A percentile compares a stretch with the other conserved stretches of the same genome.
Conservation (phyloP, 2,888 invertebrate species). For the Volucella bombylans region DNA sequence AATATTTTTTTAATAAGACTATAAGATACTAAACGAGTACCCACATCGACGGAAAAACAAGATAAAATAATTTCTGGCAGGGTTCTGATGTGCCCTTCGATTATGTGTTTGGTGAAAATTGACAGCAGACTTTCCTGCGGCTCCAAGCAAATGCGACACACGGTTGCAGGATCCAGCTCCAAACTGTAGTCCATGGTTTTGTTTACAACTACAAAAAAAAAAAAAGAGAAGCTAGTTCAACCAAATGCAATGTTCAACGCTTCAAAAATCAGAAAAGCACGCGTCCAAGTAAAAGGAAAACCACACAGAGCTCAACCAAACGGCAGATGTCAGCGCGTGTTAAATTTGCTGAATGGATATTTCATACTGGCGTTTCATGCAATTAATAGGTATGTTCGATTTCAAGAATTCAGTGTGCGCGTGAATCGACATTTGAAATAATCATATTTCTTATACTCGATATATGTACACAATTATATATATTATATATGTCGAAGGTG, state of each 20-base stretch:
- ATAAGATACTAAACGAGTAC: constrained; percentile 5
- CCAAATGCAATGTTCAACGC: constrained; percentile 65
- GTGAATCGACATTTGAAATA: no score
- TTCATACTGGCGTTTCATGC: constrained; percentile 57
- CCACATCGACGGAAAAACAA: constrained; percentile 58
- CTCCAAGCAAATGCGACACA: constrained; percentile 63
- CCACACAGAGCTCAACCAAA: constrained; percentile 47
- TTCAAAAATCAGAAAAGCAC: constrained; percentile 42
- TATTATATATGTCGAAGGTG: no score
- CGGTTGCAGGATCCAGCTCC: constrained; percentile 66
- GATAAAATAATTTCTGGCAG: constrained; percentile 65
- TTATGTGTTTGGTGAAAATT: constrained; percentile 65
- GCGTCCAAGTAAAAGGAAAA: constrained; percentile 65
- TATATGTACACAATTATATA: no score
- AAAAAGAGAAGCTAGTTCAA: constrained; percentile 40
- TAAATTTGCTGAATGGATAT: constrained; percentile 62
- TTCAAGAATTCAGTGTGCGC: not conserved
- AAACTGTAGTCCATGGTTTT: constrained; percentile 69
- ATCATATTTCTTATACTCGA: no score
- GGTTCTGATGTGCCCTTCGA: constrained; percentile 59
- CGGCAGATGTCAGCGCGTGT: constrained; percentile 22
- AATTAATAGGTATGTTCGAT: constrained; percentile 30
- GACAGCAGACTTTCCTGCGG: constrained; percentile 51
- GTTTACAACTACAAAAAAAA: constrained; percentile 42
- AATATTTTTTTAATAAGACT: not conserved